These are phyloP conservation scores for Adelognathus sp. DNA, from an alignment of 2,888 invertebrate species.

Conservation along the genomic window DNA sequence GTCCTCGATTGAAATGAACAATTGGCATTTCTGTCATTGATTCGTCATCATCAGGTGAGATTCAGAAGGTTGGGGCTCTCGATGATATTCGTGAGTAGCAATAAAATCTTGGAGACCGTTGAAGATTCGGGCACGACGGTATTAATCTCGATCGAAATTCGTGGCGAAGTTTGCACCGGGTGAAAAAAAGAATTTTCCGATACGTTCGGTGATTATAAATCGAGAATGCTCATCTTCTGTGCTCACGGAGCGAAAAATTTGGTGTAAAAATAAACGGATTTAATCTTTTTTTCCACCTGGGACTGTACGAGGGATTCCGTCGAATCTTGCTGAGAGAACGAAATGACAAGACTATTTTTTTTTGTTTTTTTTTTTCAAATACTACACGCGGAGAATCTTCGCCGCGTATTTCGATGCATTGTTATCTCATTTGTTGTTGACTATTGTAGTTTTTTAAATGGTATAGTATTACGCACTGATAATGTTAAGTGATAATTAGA, in stretches of 20 bases:
- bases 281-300: neutral
- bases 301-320: neutral
- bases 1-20: constrained; percentile 16
- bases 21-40: constrained; percentile 34
- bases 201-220: neutral
- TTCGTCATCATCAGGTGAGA: constrained; percentile 30
- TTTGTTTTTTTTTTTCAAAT: constrained; percentile 21
- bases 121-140: constrained; percentile 47
- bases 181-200: neutral
- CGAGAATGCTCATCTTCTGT: neutral
- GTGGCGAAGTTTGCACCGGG: constrained; percentile 44
- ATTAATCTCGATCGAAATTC: constrained; percentile 61
- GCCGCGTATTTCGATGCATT: constrained; percentile 70
- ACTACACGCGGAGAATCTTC: constrained; percentile 50
- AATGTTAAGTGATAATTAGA: constrained; percentile 48
- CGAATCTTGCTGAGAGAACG: constrained; percentile 21
- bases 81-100: constrained; percentile 14
- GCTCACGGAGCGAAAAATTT: neutral
- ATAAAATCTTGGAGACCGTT: constrained; percentile 4
- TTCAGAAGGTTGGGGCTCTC: constrained; percentile 6
- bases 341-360: constrained; percentile 41
- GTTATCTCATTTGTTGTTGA: constrained; percentile 78
- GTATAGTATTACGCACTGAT: constrained; percentile 65
- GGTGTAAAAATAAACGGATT: neutral
- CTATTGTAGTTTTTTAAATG: constrained; percentile 73